Base-by-base conservation (phyloP, 2,888 invertebrate genomes). In the Thalpophila matura region DNA sequence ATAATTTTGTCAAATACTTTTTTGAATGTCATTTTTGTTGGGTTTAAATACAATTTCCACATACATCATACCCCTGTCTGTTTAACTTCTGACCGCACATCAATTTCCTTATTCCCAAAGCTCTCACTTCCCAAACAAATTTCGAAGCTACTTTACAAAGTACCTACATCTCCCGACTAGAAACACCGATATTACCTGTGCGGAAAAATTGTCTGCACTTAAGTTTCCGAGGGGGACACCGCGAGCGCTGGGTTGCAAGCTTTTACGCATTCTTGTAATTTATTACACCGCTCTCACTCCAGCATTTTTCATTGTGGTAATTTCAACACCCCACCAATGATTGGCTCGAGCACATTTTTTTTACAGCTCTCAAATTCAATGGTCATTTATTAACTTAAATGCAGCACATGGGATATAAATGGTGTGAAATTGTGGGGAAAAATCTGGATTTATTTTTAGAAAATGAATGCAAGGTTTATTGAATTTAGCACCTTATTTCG, bases 221-320 rank as follows among this genome's bases (percentile, higher is more conserved):
- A 72, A 73, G 72, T 68, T 65, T 42, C 58, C 60, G 67, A 75
- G 80, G 83, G 80, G 81, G 79, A 73, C 63, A 75, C 64, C 65
- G 60, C 74, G 66, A 74, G 76, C 80, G 78, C 75, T 58, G 70
- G 65, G 70, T 74, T 79, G 75, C 77, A 79, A 82, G 84, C 85
- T 87, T 87, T 86, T 84, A 88, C 86, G 83, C 88, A 84, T 87
- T 86, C 85, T 82, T 80, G 84, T 89, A 89, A 91, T 91, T 91
- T 90, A 91, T 90, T 86, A 86, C 84, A 64, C 77, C 72, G 73
- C 67, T 61, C 75, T 76, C 76, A 58, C 74, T 73, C 72, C 77
- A 74, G 74, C 82, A 83, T 89, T 87, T 90, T 88, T 89, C 87
- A 87, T 81, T 79, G 74, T 83, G 79, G 81, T 86, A 85, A 86